These are phyloP conservation scores for Syritta pipiens DNA, from an alignment of 2,888 invertebrate species.

Conservation along the genomic window DNA sequence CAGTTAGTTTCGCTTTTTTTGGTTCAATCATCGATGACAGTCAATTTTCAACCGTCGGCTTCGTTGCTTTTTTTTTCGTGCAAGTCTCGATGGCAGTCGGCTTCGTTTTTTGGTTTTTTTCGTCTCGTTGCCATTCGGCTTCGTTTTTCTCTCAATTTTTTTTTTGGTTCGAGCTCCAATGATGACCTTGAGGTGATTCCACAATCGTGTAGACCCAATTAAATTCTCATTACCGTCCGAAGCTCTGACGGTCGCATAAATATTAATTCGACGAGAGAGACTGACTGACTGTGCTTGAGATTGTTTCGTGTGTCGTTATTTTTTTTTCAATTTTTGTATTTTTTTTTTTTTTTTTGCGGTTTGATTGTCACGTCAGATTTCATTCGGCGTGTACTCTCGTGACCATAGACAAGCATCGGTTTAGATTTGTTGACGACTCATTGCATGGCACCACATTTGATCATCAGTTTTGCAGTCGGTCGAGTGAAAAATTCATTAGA, in stretches of 20 bases:
- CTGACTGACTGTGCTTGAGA: not conserved
- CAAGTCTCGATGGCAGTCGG: too few species aligned
- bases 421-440: conserved; percentile 57
- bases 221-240: conserved; percentile 44
- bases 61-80: too few species aligned
- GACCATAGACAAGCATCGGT: conserved; percentile 62
- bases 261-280: conserved; percentile 28
- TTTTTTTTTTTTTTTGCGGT: conserved; percentile 42
- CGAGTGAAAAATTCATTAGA: conserved; percentile 49
- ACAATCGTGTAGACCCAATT: conserved; percentile 20
- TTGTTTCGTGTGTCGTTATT: not conserved
- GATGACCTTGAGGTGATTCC: conserved; percentile 49
- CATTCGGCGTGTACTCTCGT: conserved; percentile 44
- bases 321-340: not conserved
- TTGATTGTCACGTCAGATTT: conserved; percentile 62
- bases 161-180: conserved; percentile 25
- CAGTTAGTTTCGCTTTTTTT: too few species aligned
- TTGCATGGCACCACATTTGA: conserved; percentile 52
- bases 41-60: too few species aligned
- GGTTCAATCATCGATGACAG: too few species aligned
- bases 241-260: conserved; percentile 42
- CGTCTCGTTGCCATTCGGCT: too few species aligned
- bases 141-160: too few species aligned
- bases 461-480: conserved; percentile 58
- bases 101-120: too few species aligned